Conservation (phyloP, 2,113 vertebrate species). For the Romanogobio albipinnatus region DNA sequence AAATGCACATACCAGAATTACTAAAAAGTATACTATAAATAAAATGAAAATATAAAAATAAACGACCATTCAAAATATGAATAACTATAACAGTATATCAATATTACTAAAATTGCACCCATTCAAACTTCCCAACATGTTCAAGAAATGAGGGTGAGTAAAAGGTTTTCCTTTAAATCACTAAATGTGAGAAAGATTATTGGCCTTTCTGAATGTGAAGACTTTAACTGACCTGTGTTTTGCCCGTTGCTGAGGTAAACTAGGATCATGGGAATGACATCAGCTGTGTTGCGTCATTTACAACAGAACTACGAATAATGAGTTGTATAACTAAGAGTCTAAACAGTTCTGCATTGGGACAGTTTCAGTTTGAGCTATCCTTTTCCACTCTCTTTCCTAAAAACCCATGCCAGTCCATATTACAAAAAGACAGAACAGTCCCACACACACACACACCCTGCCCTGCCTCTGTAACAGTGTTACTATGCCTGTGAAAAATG, state of each 20-base stretch:
- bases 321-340: conserved; percentile 14
- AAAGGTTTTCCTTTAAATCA: not conserved
- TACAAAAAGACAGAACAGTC: not conserved
- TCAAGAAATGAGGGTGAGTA: not conserved
- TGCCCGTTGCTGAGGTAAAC: conserved; percentile 23
- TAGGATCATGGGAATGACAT: conserved; percentile 41
- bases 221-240: conserved; percentile 13
- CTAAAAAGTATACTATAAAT: not conserved
- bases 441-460: not conserved
- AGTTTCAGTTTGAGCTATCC: not conserved
- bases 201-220: not conserved
- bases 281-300: conserved; percentile 51
- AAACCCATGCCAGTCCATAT: conserved; percentile 15
- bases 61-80: not conserved
- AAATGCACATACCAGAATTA: not conserved
- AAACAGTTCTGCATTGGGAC: not conserved
- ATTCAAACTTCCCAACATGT: not conserved
- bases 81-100: not conserved
- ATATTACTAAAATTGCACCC: not conserved
- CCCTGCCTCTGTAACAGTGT: not conserved
- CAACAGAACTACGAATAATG: conserved; percentile 18
- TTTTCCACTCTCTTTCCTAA: conserved; percentile 17
- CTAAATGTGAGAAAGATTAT: not conserved
- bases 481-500: conserved; percentile 24
- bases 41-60: not conserved